These are phyloP conservation scores for Chymomyza caudatula DNA, from an alignment of 2,888 invertebrate genomes.

Conservation along the genomic window DNA sequence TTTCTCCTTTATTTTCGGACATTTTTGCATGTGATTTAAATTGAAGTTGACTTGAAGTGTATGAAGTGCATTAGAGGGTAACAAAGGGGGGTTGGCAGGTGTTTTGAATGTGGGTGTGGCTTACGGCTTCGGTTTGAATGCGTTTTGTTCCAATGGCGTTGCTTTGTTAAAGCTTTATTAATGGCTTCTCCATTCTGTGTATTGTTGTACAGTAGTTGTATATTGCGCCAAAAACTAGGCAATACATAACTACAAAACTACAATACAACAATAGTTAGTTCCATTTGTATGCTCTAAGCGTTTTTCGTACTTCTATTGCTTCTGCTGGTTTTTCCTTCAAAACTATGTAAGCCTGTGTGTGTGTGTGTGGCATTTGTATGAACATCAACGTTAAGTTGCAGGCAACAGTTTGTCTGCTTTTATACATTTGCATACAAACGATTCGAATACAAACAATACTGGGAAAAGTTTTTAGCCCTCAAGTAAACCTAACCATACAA, in stretches of 20 bases:
- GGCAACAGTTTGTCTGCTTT: too few species aligned
- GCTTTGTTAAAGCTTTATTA: conserved; percentile 49
- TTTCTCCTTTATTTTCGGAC: neutral
- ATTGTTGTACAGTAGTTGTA: neutral
- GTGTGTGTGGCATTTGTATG: too few species aligned
- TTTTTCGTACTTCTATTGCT: neutral
- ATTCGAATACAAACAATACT: too few species aligned
- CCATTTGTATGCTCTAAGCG: neutral
- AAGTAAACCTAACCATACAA: neutral
- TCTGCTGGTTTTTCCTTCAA: neutral
- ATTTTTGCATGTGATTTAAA: neutral
- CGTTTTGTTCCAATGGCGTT: conserved; percentile 23
- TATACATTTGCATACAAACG: neutral
- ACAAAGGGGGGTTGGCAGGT: too few species aligned
- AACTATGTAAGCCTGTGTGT: too few species aligned
- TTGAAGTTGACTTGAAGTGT: neutral
- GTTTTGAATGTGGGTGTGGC: neutral
- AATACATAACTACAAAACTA: neutral
- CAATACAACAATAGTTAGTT: neutral
- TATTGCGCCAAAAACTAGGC: neutral
- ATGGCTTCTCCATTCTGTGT: conserved; percentile 15
- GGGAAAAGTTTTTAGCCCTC: too few species aligned
- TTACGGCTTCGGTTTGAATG: conserved; percentile 4
- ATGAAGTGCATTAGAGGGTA: too few species aligned
- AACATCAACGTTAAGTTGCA: too few species aligned